Evolutionary conservation across 2,797 vertebrate species (phyloP), one percentile per base, ranked within the genome.

Genomic region (Epinephelus coioides): DNA sequence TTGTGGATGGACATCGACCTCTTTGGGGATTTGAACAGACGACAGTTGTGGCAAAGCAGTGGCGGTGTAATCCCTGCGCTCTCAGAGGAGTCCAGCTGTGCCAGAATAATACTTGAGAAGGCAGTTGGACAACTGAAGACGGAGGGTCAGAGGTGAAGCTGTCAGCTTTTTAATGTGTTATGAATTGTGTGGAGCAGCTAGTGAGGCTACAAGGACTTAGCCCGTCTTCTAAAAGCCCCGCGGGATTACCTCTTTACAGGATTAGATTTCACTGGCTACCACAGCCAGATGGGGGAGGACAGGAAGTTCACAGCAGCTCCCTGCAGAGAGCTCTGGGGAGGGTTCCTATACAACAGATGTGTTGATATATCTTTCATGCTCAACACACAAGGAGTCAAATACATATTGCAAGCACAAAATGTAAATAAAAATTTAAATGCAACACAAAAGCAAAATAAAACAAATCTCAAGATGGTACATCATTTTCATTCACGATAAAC

Each of bases 181-280:
- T 87, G 85, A 85, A 80, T 70, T 78, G 69, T 79, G 69, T 61
- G 79, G 69, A 86, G 81, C 69, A 73, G 50, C 51, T 53, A 21
- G 73, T 30, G 65, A 67, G 62, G 78, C 77, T 85, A 87, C 82
- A 85, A 86, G 88, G 84, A 87, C 23, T 89, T 86, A 89, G 70
- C 73, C 70, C 70, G 59, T 77, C 82, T 83, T 74, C 71, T 82
- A 74, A 84, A 83, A 76, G 18, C 67, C 76, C 74, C 49, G 25
- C 65, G 30, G 78, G 82, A 91, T 88, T 86, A 85, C 82, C 71
- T 89, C 74, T 88, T 69, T 68, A 64, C 84, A 59, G 88, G 89
- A 91, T 88, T 89, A 87, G 69, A 88, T 74, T 79, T 84, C 81
- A 71, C 72, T 84, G 77, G 62, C 66, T 62, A 76, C 59, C 60